Evolutionary conservation across 2,797 vertebrate species (phyloP).

Genomic region (Ammospiza maritima): DNA sequence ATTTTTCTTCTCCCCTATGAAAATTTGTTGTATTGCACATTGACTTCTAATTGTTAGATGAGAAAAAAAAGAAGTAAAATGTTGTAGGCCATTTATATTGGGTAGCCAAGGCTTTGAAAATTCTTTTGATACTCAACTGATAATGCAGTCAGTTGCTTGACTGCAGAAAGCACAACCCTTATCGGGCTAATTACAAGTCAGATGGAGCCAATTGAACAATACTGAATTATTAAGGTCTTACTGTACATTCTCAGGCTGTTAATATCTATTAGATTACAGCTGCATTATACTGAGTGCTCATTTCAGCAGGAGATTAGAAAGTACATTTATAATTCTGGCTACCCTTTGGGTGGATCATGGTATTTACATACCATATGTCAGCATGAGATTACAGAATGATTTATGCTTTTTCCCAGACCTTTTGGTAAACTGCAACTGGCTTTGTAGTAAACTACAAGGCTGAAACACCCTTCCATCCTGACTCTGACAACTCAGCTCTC

Average conservation of each 20-base stretch:
- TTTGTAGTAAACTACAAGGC: neutral
- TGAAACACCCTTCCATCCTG: neutral
- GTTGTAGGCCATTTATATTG: neutral
- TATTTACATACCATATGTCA: slow-evolving; percentile 64
- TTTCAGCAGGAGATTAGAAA: slow-evolving; percentile 67
- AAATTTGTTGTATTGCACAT: neutral
- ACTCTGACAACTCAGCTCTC: slow-evolving; percentile 58
- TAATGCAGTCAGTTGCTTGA: neutral
- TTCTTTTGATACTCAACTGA: neutral
- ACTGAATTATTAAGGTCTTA: slow-evolving; percentile 63
- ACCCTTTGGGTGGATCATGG: slow-evolving; percentile 37
- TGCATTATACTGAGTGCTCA: slow-evolving; percentile 45
- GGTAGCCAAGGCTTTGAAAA: neutral
- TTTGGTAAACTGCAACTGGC: slow-evolving; percentile 30
- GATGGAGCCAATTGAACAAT: slow-evolving; percentile 26
- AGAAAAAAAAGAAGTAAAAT: neutral
- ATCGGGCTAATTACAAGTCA: neutral
- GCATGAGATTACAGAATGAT: slow-evolving; percentile 55
- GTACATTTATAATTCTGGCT: slow-evolving; percentile 33
- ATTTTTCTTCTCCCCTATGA: rapidly evolving
- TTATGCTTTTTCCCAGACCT: slow-evolving; percentile 62
- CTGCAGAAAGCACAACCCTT: neutral
- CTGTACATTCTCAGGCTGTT: slow-evolving; percentile 41
- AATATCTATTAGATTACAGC: slow-evolving; percentile 64
- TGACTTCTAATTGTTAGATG: neutral